Percentiles rank a stretch among this genome's conserved stretches.
These are phyloP conservation scores for Epinotia nisella DNA, from an alignment of 2,888 invertebrate genomes.

Conservation along the genomic window DNA sequence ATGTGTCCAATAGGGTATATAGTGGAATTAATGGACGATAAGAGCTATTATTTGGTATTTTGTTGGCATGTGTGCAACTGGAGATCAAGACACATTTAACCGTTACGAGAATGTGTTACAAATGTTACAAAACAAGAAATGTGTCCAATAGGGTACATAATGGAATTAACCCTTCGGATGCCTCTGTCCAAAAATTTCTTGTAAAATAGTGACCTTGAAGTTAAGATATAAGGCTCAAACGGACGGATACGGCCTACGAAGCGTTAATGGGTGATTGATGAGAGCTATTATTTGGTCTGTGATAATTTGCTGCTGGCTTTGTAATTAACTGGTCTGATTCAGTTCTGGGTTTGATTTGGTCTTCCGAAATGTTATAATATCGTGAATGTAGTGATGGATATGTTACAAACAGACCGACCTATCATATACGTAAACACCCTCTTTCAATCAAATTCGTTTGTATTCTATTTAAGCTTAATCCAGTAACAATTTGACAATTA, in stretches of 20 bases:
- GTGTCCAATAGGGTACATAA: background rate
- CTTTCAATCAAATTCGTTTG: constrained; percentile 26
- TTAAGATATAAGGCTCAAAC: too few relatives aligned
- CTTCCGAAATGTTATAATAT: constrained; percentile 50
- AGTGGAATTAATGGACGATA: too few relatives aligned
- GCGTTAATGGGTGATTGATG: background rate
- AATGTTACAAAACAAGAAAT: background rate
- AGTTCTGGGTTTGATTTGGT: constrained; percentile 50
- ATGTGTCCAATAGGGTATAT: background rate
- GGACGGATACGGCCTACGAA: too few relatives aligned
- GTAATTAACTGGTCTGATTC: constrained; percentile 49
- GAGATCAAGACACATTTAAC: constrained; percentile 29
- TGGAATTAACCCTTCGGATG: too few relatives aligned
- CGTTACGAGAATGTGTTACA: constrained; percentile 4
- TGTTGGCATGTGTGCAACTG: constrained; percentile 17
- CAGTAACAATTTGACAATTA: constrained; percentile 46
- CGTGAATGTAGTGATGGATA: constrained; percentile 21
- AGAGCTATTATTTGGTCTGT: constrained; percentile 53
- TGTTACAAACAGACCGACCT: constrained; percentile 21
- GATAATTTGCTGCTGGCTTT: constrained; percentile 55
- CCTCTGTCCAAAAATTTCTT: too few relatives aligned
- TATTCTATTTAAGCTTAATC: constrained; percentile 25
- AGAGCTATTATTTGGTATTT: too few relatives aligned
- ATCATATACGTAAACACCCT: constrained; percentile 21
- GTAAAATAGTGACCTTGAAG: too few relatives aligned